phyloP scores from a whole-genome alignment of 2,113 vertebrate species.

The Podocnemis expansa region DNA sequence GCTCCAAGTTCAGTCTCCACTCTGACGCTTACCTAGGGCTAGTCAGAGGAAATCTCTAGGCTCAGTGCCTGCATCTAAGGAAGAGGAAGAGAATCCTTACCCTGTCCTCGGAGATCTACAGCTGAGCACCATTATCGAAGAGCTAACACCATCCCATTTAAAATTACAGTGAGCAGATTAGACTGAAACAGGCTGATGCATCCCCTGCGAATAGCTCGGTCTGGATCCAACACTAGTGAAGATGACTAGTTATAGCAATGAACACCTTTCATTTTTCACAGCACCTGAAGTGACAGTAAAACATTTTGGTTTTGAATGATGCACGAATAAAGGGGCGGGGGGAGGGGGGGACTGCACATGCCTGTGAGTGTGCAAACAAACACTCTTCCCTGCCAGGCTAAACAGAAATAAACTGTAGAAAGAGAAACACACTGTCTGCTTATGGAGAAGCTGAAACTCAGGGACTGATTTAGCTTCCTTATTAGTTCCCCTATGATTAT shows the following conservation, averaged over 20 bases:
- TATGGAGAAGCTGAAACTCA: constrained; percentile 21
- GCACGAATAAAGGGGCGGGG: background rate
- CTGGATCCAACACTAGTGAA: background rate
- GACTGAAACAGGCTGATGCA: background rate
- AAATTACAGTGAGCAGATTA: background rate
- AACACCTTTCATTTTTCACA: constrained; percentile 14
- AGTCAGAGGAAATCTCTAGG: background rate
- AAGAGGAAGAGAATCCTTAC: background rate
- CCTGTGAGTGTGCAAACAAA: constrained; percentile 30
- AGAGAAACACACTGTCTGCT: constrained; percentile 21
- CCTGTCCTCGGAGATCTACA: background rate
- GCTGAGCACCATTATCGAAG: background rate
- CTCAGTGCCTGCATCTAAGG: rapidly evolving
- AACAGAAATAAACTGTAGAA: constrained; percentile 1
- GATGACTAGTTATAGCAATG: background rate
- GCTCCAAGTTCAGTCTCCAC: background rate
- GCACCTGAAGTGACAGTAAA: constrained; percentile 24
- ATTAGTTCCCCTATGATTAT: constrained; percentile 49
- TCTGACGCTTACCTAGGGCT: background rate
- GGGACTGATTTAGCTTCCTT: constrained; percentile 36
- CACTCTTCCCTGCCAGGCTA: constrained; percentile 30
- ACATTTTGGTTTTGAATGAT: constrained; percentile 37
- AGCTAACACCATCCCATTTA: background rate
- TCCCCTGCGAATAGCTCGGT: background rate
- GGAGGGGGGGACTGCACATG: background rate